Percentiles rank a stretch among this genome's conserved stretches.
phyloP scores from a whole-genome alignment of 1,140 invertebrate genomes.

The Cyphomyrmex costatus region DNA sequence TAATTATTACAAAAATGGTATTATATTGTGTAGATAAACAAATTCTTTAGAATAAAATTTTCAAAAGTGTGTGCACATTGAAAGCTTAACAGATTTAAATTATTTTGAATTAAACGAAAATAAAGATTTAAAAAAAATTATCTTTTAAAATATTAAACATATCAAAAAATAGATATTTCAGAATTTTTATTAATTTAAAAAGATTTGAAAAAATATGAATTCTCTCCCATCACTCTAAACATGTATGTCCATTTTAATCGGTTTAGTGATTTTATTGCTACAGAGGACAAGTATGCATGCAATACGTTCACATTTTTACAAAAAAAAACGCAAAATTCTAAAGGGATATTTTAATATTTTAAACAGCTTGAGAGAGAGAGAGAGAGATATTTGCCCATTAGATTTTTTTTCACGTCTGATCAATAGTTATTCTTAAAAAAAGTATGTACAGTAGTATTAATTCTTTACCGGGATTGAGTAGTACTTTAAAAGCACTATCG shows the following conservation, averaged over 20 bases:
- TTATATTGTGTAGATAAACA: neutral
- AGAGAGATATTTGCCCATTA: constrained; percentile 1
- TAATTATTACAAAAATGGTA: neutral
- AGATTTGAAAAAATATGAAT: constrained; percentile 6
- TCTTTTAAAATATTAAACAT: neutral
- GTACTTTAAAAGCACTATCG: too few species aligned
- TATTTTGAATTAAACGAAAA: neutral
- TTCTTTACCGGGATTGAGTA: too few species aligned
- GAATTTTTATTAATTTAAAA: constrained; percentile 23
- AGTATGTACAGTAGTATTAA: constrained; percentile 2
- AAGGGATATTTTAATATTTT: neutral
- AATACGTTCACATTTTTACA: neutral
- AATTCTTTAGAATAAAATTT: neutral
- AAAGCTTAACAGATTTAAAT: neutral
- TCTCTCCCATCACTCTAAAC: neutral
- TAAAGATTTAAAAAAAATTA: neutral
- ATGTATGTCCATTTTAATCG: constrained; percentile 28
- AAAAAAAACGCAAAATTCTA: neutral
- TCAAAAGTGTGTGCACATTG: neutral
- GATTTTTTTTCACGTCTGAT: neutral
- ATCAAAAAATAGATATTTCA: neutral
- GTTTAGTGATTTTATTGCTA: constrained; percentile 1
- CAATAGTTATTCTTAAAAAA: neutral
- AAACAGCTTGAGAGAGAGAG: neutral
- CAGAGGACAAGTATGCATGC: neutral